Evolutionary conservation across 2,113 vertebrate genomes (phyloP), one percentile per base, ranked within the genome.

Genomic region (Burhinus oedicnemus): DNA sequence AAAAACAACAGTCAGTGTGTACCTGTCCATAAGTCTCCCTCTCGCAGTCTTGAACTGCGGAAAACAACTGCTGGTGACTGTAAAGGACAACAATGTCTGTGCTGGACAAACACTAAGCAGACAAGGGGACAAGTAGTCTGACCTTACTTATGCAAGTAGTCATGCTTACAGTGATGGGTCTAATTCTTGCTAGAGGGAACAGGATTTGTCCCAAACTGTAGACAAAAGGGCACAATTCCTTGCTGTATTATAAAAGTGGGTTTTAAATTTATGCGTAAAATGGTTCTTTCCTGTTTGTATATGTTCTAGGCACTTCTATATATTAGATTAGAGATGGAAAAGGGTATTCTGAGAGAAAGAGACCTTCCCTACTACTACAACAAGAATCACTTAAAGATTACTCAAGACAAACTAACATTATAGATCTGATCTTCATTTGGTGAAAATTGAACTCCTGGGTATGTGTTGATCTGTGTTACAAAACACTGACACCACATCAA

Each of bases 61-160:
- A 79, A 88, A 93, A 57, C 36, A 69, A 20, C 51, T 66, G 61
- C 51, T 83, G 25, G 60, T 70, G 64, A 26, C 62, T 91, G 54
- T 19, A 74, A 66, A 74, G 84, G 58, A 85, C 74, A 80, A 34
- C 25, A 18, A 3, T 3, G 19, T 61, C 83, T 49, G 34, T 42
- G 72, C 61, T 82, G 70, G 70, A 79, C 65, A 65, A 16, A 42
- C 18, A 66, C 11, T 12, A 44, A 91, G 45, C 49, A 88, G 72
- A 49, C 32, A 61, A 57, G 44, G 16, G 72, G 49, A 79, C 65
- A 86, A 55, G 34, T 27, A 77, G 64, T 17, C 68, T 92, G 88
- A 87, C 62, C 79, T 95, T 85, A 72, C 66, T 83, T 87, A 83
- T 77, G 91, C 81, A 95, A 87, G 62, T 47, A 85, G 42, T 55